Percentiles rank a stretch among this genome's conserved stretches.
Conservation (phyloP, 2,888 invertebrate species). For the Loripinus fragilis region DNA sequence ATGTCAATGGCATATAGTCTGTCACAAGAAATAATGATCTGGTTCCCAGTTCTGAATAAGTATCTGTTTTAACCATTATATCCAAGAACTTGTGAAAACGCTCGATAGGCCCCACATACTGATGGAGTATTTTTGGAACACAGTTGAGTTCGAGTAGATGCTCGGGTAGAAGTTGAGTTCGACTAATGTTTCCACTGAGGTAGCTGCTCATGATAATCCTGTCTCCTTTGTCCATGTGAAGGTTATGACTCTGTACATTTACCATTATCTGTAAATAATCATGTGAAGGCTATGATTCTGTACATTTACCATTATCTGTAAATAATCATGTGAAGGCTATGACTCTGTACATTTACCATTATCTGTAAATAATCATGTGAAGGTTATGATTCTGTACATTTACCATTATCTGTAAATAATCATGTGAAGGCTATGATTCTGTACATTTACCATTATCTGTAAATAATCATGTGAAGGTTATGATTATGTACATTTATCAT, state of each 20-base stretch:
- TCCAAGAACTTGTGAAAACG: slow-evolving; percentile 60
- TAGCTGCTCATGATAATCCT: slow-evolving; percentile 47
- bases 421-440: too few relatives aligned
- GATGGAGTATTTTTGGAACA: slow-evolving; percentile 60
- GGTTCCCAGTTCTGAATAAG: slow-evolving; percentile 52
- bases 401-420: not conserved
- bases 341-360: slow-evolving; percentile 12
- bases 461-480: too few relatives aligned
- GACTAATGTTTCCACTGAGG: slow-evolving; percentile 51
- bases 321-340: slow-evolving; percentile 16
- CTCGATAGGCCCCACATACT: slow-evolving; percentile 61
- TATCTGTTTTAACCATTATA: slow-evolving; percentile 46
- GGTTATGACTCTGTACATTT: slow-evolving; percentile 21
- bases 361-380: not conserved
- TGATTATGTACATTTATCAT: too few relatives aligned
- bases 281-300: slow-evolving; percentile 26
- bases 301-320: slow-evolving; percentile 1
- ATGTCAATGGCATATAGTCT: slow-evolving; percentile 39
- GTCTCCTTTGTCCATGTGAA: slow-evolving; percentile 35
- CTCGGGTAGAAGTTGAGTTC: slow-evolving; percentile 4
- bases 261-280: not conserved
- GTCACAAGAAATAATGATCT: slow-evolving; percentile 66
- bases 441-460: too few relatives aligned
- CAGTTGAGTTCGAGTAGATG: slow-evolving; percentile 55
- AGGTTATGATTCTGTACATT: slow-evolving; percentile 23